Percentiles rank a stretch among this genome's conserved stretches.
phyloP scores from a whole-genome alignment of 2,888 invertebrate species.

The Hermodice carunculata region DNA sequence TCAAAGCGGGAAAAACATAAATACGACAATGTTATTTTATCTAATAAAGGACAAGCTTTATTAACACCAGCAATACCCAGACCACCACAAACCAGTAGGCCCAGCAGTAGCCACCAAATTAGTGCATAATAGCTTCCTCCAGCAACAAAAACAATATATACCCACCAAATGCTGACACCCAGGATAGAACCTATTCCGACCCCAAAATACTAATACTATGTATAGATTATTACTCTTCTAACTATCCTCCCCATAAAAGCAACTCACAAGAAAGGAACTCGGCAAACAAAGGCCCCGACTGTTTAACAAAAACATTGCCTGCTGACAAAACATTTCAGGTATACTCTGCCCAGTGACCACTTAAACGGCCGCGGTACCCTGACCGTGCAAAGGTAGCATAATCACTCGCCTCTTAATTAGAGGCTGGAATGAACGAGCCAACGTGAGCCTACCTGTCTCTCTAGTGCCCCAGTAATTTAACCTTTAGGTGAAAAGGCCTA shows the following conservation, averaged over 20 bases:
- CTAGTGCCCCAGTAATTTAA: conserved; percentile 30
- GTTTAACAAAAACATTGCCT: conserved; percentile 63
- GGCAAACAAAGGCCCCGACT: conserved; percentile 52
- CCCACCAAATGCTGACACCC: too few relatives aligned
- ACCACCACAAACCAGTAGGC: conserved; percentile 19
- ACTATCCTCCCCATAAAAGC: neutral
- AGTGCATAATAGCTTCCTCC: conserved; percentile 4
- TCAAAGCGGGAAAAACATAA: conserved; percentile 27
- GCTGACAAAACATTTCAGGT: conserved; percentile 41
- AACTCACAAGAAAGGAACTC: conserved; percentile 48
- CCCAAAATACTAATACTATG: too few relatives aligned
- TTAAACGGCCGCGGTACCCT: conserved; percentile 56
- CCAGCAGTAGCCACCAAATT: conserved; percentile 19
- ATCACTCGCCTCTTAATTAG: conserved; percentile 50
- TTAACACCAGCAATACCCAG: neutral
- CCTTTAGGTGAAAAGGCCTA: conserved; percentile 41
- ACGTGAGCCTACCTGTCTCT: conserved; percentile 39
- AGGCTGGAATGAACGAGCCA: conserved; percentile 42
- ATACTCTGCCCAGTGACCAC: conserved; percentile 54
- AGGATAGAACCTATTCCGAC: too few relatives aligned
- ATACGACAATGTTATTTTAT: conserved; percentile 19
- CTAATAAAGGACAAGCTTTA: conserved; percentile 31
- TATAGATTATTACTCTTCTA: too few relatives aligned
- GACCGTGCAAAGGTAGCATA: conserved; percentile 59
- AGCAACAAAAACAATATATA: too few relatives aligned